Conservation (phyloP, 2,888 invertebrate genomes). For the Actias luna region DNA sequence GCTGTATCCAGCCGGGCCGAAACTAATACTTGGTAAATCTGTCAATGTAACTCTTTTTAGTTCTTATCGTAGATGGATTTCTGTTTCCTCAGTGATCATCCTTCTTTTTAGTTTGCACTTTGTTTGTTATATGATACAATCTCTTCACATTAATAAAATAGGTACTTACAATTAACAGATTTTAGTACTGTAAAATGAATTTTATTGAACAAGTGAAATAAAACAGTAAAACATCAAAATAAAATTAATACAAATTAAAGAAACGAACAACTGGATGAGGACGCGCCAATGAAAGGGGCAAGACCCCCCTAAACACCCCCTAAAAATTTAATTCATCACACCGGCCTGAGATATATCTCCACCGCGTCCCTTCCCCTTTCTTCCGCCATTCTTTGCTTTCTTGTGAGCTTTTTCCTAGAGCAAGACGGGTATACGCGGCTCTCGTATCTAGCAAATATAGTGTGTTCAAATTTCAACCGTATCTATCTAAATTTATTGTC, state of each 20-base stretch:
- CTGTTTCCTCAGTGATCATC: no score
- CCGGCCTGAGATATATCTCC: constrained; percentile 77
- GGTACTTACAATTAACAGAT: neutral
- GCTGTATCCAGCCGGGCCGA: no score
- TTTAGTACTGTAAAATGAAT: neutral
- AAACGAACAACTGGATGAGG: constrained; percentile 70
- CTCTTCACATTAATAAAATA: neutral
- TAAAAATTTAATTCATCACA: constrained; percentile 82
- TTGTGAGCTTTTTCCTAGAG: constrained; percentile 77
- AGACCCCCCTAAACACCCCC: constrained; percentile 66
- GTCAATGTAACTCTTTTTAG: no score
- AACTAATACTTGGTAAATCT: no score
- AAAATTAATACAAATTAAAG: constrained; percentile 75
- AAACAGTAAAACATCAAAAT: constrained; percentile 48
- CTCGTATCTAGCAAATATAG: constrained; percentile 42
- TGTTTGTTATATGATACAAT: no score
- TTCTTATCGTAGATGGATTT: no score
- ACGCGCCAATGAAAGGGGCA: constrained; percentile 73
- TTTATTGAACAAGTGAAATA: constrained; percentile 1
- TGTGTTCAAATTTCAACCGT: constrained; percentile 33
- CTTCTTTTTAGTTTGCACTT: no score
- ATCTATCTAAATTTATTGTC: accelerated
- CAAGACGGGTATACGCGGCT: constrained; percentile 50
- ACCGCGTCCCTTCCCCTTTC: constrained; percentile 74
- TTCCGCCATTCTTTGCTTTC: constrained; percentile 79